These are phyloP conservation scores for Crenichthys baileyi DNA, from an alignment of 2,797 vertebrate species.

Conservation along the genomic window DNA sequence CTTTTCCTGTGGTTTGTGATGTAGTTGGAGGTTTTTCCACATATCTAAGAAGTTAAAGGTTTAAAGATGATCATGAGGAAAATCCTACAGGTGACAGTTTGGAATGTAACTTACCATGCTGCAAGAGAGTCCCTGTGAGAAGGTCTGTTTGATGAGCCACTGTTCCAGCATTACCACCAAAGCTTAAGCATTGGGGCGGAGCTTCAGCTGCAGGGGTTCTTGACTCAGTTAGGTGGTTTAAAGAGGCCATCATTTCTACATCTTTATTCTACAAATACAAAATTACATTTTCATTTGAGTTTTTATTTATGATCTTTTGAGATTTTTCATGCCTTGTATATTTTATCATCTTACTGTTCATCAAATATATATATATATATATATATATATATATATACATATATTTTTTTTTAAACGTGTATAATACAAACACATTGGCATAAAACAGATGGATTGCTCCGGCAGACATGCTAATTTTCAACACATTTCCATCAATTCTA, in stretches of 20 bases:
- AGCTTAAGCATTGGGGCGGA: not conserved
- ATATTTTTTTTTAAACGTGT: too few species aligned
- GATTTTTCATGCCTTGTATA: not conserved
- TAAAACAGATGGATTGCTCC: too few species aligned
- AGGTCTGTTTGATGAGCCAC: constrained; percentile 80
- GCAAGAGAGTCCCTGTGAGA: constrained; percentile 82
- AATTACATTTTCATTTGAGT: not conserved
- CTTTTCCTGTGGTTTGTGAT: too few species aligned
- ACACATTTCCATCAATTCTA: not conserved
- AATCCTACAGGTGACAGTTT: too few species aligned
- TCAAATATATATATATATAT: not conserved
- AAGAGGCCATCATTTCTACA: constrained; percentile 64
- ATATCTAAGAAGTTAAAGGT: too few species aligned
- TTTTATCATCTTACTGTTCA: not conserved
- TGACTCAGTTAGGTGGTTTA: constrained; percentile 57
- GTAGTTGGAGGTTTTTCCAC: too few species aligned
- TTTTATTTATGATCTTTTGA: not conserved
- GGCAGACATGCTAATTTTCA: too few species aligned
- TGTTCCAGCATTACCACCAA: not conserved
- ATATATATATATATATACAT: too few species aligned
- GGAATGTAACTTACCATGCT: constrained; percentile 69
- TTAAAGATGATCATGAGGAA: too few species aligned
- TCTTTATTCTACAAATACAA: constrained; percentile 82
- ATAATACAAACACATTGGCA: too few species aligned
- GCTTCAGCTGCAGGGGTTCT: constrained; percentile 24